Base-by-base conservation (phyloP, 2,113 vertebrate genomes). In the Perca flavescens region DNA sequence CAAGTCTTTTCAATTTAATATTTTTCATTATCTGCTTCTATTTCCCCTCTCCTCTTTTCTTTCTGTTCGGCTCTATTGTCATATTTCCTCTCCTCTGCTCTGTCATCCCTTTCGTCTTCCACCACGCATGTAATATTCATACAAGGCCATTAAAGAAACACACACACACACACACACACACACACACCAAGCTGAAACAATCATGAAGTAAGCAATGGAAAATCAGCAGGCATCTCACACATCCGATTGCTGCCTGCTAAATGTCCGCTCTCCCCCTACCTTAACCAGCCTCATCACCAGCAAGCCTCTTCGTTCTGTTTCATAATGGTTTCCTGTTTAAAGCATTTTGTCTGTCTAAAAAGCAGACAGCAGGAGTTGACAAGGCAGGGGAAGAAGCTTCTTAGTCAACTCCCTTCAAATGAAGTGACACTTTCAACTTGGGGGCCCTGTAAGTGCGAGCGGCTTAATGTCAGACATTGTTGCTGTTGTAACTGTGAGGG, bases 41-140 rank as follows among this genome's bases (percentile, higher is more conserved):
- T 73, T 65, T 74, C 34, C 47, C 31, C 58, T 61, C 66, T 53
- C 74, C 6, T 65, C 15, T 62, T 25, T 50, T 1, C 53, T 60
- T 22, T 25, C 58, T 63, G n/a, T 40, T 61, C 34, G 12, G 36
- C 63, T 80, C 79, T 56, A 75, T 79, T 77, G 74, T 79, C 74
- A 81, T 73, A 62, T 82, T 69, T 79, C 74, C 65, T 57, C 78
- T 79, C 17, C 49, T 66, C 19, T 22, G 10, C 28, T 58, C 62
- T 80, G 57, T 50, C 79, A 87, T 88, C 66, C 81, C 56, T 78
- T 79, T 82, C 10, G 50, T 91, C 87, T 74, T 74, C 70, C n/a
- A 76, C 86, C 76, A 69, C 58, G 69, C 83, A 92, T 92, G 88
- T 79, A 91, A 91, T 90, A 91, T 92, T 91, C 83, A 93, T 86